Evolutionary conservation across 2,888 invertebrate species (phyloP), one percentile per base, ranked within the genome.

Genomic region (Eumacrocentrus americanus): DNA sequence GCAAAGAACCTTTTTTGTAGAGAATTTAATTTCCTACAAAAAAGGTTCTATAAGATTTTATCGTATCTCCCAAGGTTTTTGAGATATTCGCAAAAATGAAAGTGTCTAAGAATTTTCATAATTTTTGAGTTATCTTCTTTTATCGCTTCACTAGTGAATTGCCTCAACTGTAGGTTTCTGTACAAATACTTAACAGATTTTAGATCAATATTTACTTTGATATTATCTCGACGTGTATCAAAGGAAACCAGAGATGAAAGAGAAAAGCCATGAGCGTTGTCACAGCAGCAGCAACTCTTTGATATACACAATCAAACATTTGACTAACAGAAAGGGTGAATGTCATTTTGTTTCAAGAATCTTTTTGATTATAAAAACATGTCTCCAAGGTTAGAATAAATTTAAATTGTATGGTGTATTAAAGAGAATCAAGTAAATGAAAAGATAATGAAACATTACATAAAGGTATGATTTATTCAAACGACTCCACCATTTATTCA

Each of bases 271-370:
- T 42, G 42, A 20, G 16, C n/a, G 16, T 20, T 18, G 20, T 42
- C 42, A 20, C 2, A 18, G 20, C 20, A 18, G n/a, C n/a, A 16
- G 42, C 42, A 7, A 18, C n/a, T 42, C n/a, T 42, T 9, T 42
- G 16, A 18, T 2, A 20, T 11, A 11, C 12, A 23, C 2, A 46
- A 46, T 22, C 5, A 46, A 46, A 46, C 46, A 46, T 46, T 7
- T 25, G 46, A 46, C 23, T n/a, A 25, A 23, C 14, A 46, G 3
- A 12, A 23, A 2, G 2, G 11, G 22, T 46, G 11, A 46, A n/a
- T 23, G 46, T 25, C 22, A 46, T 46, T 46, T 46, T 46, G 46
- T 46, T 46, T 42, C 18, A 18, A 5, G 42, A n/a, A 42, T 42
- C 18, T 42, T 42, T 46, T 46, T 46, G 23, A 46, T 22, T 23